These are phyloP conservation scores for Pseudobourletiella spinata DNA, from an alignment of 1,140 invertebrate genomes.

Conservation along the genomic window DNA sequence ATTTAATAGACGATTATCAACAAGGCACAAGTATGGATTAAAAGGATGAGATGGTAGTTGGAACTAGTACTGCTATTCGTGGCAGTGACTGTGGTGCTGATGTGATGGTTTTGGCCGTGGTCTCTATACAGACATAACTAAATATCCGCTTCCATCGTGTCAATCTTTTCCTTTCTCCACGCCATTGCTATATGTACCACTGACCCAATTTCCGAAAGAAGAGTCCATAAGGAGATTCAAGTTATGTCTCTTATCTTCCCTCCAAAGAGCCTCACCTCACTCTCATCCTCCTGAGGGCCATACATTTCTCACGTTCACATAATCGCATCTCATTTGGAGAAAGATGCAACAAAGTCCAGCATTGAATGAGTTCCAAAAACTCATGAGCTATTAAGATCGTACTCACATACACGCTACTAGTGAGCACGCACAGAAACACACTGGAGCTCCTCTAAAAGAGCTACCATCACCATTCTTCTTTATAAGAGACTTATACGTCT, in stretches of 20 bases:
- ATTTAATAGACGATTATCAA: no score
- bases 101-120: no score
- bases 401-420: not conserved
- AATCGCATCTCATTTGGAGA: not conserved
- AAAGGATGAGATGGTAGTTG: no score
- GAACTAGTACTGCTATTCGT: no score
- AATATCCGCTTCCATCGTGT: slow-evolving; percentile 10
- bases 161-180: slow-evolving; percentile 21
- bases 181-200: slow-evolving; percentile 15
- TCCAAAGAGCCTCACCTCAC: no score
- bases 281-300: not conserved
- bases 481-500: not conserved
- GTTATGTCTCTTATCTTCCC: no score
- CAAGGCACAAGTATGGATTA: no score
- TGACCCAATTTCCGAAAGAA: slow-evolving; percentile 17
- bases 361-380: no score
- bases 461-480: not conserved
- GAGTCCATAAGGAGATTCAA: slow-evolving; percentile 7
- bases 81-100: no score
- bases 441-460: not conserved
- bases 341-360: no score
- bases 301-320: not conserved
- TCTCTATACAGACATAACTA: slow-evolving; percentile 1
- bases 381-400: no score
- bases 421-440: not conserved